Conservation (phyloP, 1,140 invertebrate genomes). For the Thaumetopoea pityocampa region DNA sequence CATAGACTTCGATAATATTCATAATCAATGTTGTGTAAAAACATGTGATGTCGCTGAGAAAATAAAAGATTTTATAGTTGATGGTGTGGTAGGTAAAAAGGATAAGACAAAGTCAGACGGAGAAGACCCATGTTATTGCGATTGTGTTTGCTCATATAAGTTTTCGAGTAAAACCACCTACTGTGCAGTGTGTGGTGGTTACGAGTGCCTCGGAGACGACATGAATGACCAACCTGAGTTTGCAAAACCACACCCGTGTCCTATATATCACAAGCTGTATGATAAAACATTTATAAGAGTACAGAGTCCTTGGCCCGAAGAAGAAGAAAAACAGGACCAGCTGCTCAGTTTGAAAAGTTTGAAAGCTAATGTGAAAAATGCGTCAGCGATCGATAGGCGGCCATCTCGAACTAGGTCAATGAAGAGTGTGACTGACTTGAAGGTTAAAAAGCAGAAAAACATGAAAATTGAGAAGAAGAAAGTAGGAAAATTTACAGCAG, state of each 20-base stretch:
- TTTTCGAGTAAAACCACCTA: constrained; percentile 58
- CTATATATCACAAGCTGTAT: constrained; percentile 62
- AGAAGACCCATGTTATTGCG: constrained; percentile 54
- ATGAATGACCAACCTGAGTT: constrained; percentile 45
- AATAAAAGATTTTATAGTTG: constrained; percentile 58
- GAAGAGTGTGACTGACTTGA: constrained; percentile 17
- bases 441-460: constrained; percentile 32
- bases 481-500: constrained; percentile 50
- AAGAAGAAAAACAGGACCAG: constrained; percentile 25
- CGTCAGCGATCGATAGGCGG: constrained; percentile 22
- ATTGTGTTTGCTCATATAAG: constrained; percentile 58
- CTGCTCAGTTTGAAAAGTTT: constrained; percentile 38
- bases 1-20: constrained; percentile 47
- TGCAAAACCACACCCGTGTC: constrained; percentile 60
- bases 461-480: constrained; percentile 35
- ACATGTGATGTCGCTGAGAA: constrained; percentile 51
- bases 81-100: constrained; percentile 33
- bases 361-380: constrained; percentile 25
- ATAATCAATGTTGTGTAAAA: constrained; percentile 56
- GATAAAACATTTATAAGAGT: constrained; percentile 54
- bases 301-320: constrained; percentile 49
- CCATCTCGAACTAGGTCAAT: neutral
- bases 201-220: constrained; percentile 58
- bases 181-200: constrained; percentile 61
- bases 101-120: constrained; percentile 21